These are phyloP conservation scores for Troides helena DNA, from an alignment of 2,888 invertebrate genomes.

Conservation along the genomic window DNA sequence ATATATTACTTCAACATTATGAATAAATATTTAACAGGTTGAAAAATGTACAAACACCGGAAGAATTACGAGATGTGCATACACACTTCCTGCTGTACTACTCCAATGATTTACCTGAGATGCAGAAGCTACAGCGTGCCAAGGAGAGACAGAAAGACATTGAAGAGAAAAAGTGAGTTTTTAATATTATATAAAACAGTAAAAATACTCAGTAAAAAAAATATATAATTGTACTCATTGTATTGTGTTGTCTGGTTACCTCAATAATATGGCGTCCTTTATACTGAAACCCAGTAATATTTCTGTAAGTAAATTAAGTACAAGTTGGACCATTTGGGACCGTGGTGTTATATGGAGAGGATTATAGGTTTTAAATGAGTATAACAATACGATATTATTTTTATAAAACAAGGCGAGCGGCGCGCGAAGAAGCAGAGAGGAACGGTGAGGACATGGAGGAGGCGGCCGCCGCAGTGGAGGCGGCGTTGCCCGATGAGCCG, in stretches of 20 bases:
- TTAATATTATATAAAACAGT: not conserved
- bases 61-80: conserved; percentile 96
- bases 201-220: too few species aligned
- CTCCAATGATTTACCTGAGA: conserved; percentile 88
- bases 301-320: too few species aligned
- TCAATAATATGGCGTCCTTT: too few species aligned
- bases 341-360: too few species aligned
- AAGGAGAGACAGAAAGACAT: conserved; percentile 84
- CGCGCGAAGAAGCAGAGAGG: conserved; percentile 74
- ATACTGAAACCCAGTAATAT: too few species aligned
- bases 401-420: conserved; percentile 49
- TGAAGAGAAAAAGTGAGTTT: conserved; percentile 74
- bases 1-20: not conserved
- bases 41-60: conserved; percentile 88
- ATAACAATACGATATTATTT: not conserved
- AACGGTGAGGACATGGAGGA: conserved; percentile 85
- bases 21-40: conserved; percentile 62
- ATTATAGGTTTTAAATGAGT: too few species aligned
- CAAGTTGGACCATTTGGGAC: too few species aligned
- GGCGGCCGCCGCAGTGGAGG: conserved; percentile 78
- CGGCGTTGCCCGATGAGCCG: conserved; percentile 78
- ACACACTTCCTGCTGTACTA: conserved; percentile 96
- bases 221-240: too few species aligned
- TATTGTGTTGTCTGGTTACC: too few species aligned
- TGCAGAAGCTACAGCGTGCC: conserved; percentile 86